A percentile compares a stretch with the other conserved stretches of the same genome.
Evolutionary conservation across 1,140 invertebrate species (phyloP).

Genomic region (Calephelis nemesis): DNA sequence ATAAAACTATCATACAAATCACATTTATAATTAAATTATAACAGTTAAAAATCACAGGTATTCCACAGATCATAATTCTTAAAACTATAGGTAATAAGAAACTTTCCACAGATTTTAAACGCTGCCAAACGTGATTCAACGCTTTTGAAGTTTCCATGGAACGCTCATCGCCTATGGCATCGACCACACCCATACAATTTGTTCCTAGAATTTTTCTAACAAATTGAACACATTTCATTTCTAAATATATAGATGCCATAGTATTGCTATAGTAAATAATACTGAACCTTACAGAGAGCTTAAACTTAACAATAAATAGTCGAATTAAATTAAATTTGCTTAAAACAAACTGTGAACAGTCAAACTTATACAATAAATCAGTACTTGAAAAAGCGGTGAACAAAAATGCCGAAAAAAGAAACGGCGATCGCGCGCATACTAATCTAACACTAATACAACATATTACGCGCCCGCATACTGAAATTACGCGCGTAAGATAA

Average conservation of each 20-base stretch:
- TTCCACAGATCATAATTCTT: slow-evolving; percentile 54
- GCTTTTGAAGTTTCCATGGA: background rate
- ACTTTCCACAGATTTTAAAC: slow-evolving; percentile 35
- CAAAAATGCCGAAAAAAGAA: slow-evolving; percentile 46
- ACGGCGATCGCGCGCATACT: slow-evolving; percentile 52
- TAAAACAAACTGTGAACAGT: slow-evolving; percentile 27
- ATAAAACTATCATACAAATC: slow-evolving; percentile 65
- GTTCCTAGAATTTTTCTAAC: slow-evolving; percentile 31
- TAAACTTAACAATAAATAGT: slow-evolving; percentile 61
- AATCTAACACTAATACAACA: slow-evolving; percentile 47
- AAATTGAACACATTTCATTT: slow-evolving; percentile 42
- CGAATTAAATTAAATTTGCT: slow-evolving; percentile 44
- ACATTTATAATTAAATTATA: slow-evolving; percentile 64
- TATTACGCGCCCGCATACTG: slow-evolving; percentile 35
- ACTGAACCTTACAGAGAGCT: slow-evolving; percentile 51
- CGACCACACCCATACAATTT: slow-evolving; percentile 29
- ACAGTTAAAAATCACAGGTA: slow-evolving; percentile 71
- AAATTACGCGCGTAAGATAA: slow-evolving; percentile 25
- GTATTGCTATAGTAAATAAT: slow-evolving; percentile 44
- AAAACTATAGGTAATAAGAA: slow-evolving; percentile 57
- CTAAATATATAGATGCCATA: slow-evolving; percentile 36
- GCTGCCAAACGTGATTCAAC: slow-evolving; percentile 13
- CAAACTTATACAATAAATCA: slow-evolving; percentile 55
- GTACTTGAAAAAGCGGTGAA: slow-evolving; percentile 63
- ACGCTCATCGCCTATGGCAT: slow-evolving; percentile 32